phyloP scores from a whole-genome alignment of 2,113 vertebrate genomes.

The Meleagris gallopavo region DNA sequence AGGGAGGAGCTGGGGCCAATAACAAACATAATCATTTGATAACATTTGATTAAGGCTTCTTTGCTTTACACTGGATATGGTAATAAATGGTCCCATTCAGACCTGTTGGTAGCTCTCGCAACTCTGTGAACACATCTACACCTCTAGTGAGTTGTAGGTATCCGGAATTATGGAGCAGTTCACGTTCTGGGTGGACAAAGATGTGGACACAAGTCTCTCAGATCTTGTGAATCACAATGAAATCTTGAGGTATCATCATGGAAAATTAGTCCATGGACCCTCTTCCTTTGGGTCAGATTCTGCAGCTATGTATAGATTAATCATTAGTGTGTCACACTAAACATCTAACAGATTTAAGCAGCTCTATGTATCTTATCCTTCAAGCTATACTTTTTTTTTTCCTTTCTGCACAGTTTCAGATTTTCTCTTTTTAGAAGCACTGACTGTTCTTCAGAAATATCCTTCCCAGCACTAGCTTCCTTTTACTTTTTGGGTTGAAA shows the following conservation, averaged over 20 bases:
- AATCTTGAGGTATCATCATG: background rate
- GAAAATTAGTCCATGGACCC: background rate
- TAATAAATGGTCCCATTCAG: background rate
- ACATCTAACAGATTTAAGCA: background rate
- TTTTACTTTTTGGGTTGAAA: background rate
- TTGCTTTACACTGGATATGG: background rate
- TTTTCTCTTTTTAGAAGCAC: slow-evolving; percentile 12
- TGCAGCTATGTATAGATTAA: background rate
- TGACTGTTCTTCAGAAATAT: slow-evolving; percentile 1
- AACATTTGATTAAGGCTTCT: background rate
- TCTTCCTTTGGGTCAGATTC: background rate
- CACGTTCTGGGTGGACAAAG: background rate
- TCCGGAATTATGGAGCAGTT: background rate
- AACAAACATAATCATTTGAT: background rate
- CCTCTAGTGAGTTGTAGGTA: background rate
- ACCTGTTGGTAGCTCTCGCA: background rate
- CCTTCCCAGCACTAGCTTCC: background rate
- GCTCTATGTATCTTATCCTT: background rate
- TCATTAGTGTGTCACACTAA: background rate
- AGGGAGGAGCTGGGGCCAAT: background rate
- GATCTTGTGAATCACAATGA: background rate
- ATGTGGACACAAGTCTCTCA: background rate
- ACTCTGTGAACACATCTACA: background rate
- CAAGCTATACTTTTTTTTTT: background rate
- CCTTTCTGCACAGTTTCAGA: background rate